A percentile compares a stretch with the other conserved stretches of the same genome.
Evolutionary conservation across 2,888 invertebrate genomes (phyloP).

Genomic region (Norana najaformis): DNA sequence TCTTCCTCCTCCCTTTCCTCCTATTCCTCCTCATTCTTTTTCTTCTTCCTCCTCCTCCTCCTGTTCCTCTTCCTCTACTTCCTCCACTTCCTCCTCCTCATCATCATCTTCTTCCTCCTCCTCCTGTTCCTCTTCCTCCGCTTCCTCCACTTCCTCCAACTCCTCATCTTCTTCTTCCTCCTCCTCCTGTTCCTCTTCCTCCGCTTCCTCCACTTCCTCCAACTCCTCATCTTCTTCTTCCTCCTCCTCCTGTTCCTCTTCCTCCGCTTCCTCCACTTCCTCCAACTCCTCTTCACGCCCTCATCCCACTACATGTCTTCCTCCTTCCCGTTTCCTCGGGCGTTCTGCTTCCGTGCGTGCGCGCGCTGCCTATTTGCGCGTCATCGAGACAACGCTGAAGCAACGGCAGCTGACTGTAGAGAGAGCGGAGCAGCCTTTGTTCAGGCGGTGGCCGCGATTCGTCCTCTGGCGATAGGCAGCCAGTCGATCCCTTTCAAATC

Average conservation of each 20-base stretch:
- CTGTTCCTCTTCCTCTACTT: not conserved
- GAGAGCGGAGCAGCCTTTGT: not conserved
- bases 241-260: not conserved
- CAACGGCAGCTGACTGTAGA: not conserved
- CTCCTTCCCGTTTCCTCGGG: not conserved
- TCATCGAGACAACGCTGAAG: not conserved
- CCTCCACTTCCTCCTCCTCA: not conserved
- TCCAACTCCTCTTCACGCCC: not conserved
- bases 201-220: not conserved
- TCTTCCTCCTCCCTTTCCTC: not conserved
- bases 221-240: not conserved
- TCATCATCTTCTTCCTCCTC: not conserved
- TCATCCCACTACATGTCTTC: not conserved
- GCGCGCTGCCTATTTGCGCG: not conserved
- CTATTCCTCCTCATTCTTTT: not conserved
- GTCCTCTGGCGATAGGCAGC: not conserved
- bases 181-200: not conserved
- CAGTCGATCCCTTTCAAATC: constrained; percentile 9
- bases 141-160: not conserved
- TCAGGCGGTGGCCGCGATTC: not conserved
- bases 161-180: not conserved
- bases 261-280: not conserved
- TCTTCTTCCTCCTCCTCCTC: not conserved
- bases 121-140: too few relatives aligned
- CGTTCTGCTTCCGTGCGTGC: not conserved